These are phyloP conservation scores for Vanessa tameamea DNA, from an alignment of 1,140 invertebrate species.

Conservation along the genomic window DNA sequence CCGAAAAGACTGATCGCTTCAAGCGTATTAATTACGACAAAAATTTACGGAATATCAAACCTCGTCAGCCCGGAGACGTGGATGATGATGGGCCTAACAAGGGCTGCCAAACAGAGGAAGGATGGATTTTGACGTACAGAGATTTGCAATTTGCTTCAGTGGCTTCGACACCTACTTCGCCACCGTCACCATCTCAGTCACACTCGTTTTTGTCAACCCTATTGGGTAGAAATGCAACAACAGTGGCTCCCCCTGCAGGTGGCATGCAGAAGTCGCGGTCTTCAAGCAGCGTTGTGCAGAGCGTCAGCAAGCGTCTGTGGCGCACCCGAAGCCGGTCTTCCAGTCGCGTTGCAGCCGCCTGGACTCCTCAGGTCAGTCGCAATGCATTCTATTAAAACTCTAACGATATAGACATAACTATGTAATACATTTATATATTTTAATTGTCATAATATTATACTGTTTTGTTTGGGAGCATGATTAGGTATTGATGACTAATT, in stretches of 20 bases:
- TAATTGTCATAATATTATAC: neutral
- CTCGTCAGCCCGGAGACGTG: conserved; percentile 87
- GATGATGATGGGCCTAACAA: conserved; percentile 87
- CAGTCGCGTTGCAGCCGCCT: conserved; percentile 83
- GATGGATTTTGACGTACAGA: conserved; percentile 83
- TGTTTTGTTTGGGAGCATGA: conserved; percentile 20
- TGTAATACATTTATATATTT: conserved; percentile 4
- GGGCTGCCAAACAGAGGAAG: conserved; percentile 87
- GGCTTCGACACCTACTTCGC: conserved; percentile 76
- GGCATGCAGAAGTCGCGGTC: conserved; percentile 94
- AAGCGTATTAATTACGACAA: conserved; percentile 94
- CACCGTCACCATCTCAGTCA: conserved; percentile 79
- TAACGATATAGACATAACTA: neutral
- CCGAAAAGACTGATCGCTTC: conserved; percentile 89
- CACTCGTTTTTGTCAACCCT: conserved; percentile 86
- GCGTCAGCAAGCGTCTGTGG: conserved; percentile 92
- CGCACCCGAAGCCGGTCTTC: conserved; percentile 90
- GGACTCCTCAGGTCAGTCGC: conserved; percentile 91
- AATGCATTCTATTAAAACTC: conserved; percentile 43
- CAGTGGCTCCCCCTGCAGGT: conserved; percentile 78
- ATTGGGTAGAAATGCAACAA: conserved; percentile 82
- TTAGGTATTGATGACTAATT: conserved; percentile 18
- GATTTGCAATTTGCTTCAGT: conserved; percentile 73
- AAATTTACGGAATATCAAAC: conserved; percentile 90
- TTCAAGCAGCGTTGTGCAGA: conserved; percentile 91